These are phyloP conservation scores for Marasmarcha lunaedactyla DNA, from an alignment of 2,888 invertebrate genomes.

Conservation along the genomic window DNA sequence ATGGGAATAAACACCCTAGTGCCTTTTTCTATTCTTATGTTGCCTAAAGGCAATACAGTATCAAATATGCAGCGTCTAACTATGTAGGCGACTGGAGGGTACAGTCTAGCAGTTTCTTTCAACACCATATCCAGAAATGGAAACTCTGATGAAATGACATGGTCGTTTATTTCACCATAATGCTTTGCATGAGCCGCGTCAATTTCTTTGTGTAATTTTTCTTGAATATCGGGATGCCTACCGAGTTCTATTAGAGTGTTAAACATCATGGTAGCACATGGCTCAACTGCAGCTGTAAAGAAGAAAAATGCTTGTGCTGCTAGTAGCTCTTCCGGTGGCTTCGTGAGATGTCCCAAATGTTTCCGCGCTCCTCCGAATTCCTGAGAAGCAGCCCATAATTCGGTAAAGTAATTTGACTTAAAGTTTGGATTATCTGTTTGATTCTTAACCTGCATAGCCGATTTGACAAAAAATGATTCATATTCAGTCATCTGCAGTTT, in stretches of 20 bases:
- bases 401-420: conserved; percentile 37
- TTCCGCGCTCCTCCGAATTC: conserved; percentile 31
- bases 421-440: conserved; percentile 27
- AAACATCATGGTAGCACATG: conserved; percentile 35
- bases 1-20: conserved; percentile 32
- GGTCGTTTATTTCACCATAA: conserved; percentile 26
- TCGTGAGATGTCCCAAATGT: conserved; percentile 21
- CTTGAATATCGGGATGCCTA: conserved; percentile 30
- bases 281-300: conserved; percentile 46
- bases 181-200: conserved; percentile 25
- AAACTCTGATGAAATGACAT: conserved; percentile 25
- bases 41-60: conserved; percentile 34
- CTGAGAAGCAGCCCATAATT: conserved; percentile 36
- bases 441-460: conserved; percentile 33
- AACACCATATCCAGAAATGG: conserved; percentile 35
- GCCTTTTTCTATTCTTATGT: conserved; percentile 35
- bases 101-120: conserved; percentile 29
- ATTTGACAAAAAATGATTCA: conserved; percentile 35
- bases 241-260: conserved; percentile 35
- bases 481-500: conserved; percentile 15
- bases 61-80: conserved; percentile 27
- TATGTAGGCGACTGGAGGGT: conserved; percentile 34
- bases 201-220: conserved; percentile 35
- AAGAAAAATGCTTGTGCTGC: conserved; percentile 47
- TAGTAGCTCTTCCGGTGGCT: conserved; percentile 25